phyloP scores from a whole-genome alignment of 2,888 invertebrate species.

The Agonum fuliginosum region DNA sequence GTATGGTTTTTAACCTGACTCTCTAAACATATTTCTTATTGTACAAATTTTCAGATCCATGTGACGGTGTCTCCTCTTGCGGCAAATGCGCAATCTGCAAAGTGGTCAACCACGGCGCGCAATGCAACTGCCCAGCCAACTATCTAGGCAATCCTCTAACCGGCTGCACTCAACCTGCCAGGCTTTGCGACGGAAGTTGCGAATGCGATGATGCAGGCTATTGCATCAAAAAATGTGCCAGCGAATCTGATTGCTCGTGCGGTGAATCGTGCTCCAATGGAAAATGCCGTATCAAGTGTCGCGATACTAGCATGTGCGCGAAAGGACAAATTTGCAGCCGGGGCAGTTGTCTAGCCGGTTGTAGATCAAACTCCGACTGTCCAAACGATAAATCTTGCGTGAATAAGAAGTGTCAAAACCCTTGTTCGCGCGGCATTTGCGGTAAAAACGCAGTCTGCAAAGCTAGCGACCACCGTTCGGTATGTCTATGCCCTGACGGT shows the following conservation, averaged over 20 bases:
- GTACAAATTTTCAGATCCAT: conserved; percentile 79
- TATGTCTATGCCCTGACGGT: conserved; percentile 92
- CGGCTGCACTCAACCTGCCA: conserved; percentile 83
- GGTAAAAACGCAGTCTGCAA: conserved; percentile 88
- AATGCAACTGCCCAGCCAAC: conserved; percentile 89
- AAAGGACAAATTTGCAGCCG: conserved; percentile 83
- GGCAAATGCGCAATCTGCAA: conserved; percentile 89
- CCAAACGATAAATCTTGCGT: conserved; percentile 84
- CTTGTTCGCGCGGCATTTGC: conserved; percentile 83
- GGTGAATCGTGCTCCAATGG: conserved; percentile 86
- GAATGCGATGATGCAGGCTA: conserved; percentile 89
- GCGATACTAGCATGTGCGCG: conserved; percentile 80
- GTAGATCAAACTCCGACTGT: conserved; percentile 87
- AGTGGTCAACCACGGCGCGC: conserved; percentile 88
- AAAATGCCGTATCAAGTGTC: conserved; percentile 84
- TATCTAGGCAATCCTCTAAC: conserved; percentile 89
- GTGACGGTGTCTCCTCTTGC: conserved; percentile 82
- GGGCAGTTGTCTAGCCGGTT: conserved; percentile 86
- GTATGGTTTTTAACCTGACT: conserved; percentile 71
- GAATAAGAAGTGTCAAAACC: conserved; percentile 81
- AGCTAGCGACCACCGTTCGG: conserved; percentile 86
- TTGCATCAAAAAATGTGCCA: conserved; percentile 82
- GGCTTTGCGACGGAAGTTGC: conserved; percentile 84
- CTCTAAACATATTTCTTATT: not conserved
- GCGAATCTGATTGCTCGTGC: conserved; percentile 83